Base-by-base conservation (phyloP, 2,113 vertebrate genomes). In the Nothocercus nigrocapillus region DNA sequence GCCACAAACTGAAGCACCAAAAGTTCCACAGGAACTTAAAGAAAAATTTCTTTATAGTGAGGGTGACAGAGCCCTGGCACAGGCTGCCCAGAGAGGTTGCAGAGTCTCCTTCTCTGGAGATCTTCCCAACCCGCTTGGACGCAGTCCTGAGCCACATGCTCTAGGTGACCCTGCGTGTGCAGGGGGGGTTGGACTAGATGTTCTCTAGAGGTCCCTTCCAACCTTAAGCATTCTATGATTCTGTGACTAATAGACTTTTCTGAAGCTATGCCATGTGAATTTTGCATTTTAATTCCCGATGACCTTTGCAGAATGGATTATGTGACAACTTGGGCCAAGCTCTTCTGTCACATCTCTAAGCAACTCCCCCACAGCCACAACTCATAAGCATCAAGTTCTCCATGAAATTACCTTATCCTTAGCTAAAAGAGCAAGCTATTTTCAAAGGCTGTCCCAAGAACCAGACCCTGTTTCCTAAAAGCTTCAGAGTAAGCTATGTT, bases 401-500 rank as follows among this genome's bases (percentile, higher is more conserved):
- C 7, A 16, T 10, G 27, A 78, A 51, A 78, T 66, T 66, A 8
- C 28, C 18, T 22, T 15, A 51, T 73, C n/a, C 22, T 36, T 53
- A 34, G 25, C 40, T 44, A 6, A n/a, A 32, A 75, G n/a, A 42
- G 38, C 15, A 32, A 32, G 61, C 56, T 68, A 70, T 95, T 97
- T 92, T 99, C 95, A 89, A 98, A 99, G 49, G 96, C 59, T 5
- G 97, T 98, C 89, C 98, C 98, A 62, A 98, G 93, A 34, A 97
- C 67, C 53, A 98, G 96, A 93, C 97, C 97, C 98, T 98, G 15
- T 96, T 97, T 80, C 96, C 97, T 56, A 98, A 96, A 11, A 97
- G 95, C 86, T 99, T 98, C 66, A 98, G 96, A 38, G 98, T 99
- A 7, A 98, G 98, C 90, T 98, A 98, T 34, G 97, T 97, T 11